Conservation (phyloP, 2,113 vertebrate genomes). For the Nematolebias whitei region DNA sequence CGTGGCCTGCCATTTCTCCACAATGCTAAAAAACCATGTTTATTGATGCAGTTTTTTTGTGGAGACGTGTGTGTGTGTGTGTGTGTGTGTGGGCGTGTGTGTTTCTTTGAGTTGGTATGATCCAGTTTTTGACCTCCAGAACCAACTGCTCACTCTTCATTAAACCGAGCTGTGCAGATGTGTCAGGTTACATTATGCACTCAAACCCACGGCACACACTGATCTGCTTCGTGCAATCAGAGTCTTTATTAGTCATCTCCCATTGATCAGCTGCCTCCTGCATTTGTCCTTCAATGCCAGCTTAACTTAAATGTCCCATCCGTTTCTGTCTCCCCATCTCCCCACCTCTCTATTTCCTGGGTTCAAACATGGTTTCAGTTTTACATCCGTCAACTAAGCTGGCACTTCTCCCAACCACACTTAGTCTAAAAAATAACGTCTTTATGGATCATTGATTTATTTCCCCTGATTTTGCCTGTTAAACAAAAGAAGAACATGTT, state of each 20-base stretch:
- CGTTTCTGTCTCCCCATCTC: constrained; percentile 32
- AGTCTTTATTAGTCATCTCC: constrained; percentile 55
- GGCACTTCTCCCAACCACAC: not conserved
- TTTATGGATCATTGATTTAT: no score
- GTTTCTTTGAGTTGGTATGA: constrained; percentile 5
- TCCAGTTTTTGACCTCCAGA: constrained; percentile 26
- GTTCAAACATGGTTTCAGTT: constrained; percentile 39
- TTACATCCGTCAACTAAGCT: constrained; percentile 42
- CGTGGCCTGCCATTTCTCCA: not conserved
- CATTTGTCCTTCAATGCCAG: constrained; percentile 50
- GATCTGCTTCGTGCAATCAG: constrained; percentile 16
- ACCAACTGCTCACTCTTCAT: constrained; percentile 48
- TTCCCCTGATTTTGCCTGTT: not conserved
- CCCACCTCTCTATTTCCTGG: constrained; percentile 22
- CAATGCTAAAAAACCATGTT: not conserved
- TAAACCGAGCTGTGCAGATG: constrained; percentile 17
- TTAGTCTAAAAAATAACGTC: not conserved
- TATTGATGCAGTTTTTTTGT: not conserved
- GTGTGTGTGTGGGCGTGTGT: no score
- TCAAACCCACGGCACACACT: constrained; percentile 7
- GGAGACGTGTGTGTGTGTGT: constrained; percentile 18
- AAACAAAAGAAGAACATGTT: not conserved
- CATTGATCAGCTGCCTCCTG: constrained; percentile 61
- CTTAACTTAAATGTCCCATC: constrained; percentile 41
- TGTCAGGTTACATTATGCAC: constrained; percentile 34